phyloP scores from a whole-genome alignment of 2,113 vertebrate species.

The Hyaena hyaena region DNA sequence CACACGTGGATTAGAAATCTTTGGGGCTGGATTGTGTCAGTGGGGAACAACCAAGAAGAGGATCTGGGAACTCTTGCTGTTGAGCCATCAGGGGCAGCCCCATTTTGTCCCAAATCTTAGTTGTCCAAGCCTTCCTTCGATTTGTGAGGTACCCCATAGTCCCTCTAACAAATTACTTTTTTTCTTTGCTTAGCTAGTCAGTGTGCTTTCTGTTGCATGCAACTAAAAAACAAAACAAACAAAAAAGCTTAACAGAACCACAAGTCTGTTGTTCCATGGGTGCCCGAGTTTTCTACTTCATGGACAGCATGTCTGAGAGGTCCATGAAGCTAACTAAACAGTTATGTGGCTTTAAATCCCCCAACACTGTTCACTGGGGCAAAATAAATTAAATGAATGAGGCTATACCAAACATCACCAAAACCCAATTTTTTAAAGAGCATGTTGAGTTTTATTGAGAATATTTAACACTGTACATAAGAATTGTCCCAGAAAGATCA shows the following conservation, averaged over 20 bases:
- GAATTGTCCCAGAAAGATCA: not conserved
- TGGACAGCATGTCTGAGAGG: not conserved
- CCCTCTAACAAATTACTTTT: not conserved
- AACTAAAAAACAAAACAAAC: not conserved
- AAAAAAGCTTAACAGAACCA: not conserved
- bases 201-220: not conserved
- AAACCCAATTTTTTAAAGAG: not conserved
- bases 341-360: not conserved
- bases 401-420: not conserved
- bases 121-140: not conserved
- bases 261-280: not conserved
- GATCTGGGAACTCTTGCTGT: not conserved
- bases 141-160: not conserved
- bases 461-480: slow-evolving; percentile 7
- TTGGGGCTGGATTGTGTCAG: not conserved
- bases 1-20: not conserved
- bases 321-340: not conserved
- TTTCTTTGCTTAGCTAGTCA: not conserved
- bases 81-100: not conserved
- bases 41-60: not conserved
- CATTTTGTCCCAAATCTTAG: not conserved
- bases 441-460: not conserved
- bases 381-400: slow-evolving; percentile 5
- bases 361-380: not conserved
- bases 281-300: not conserved